Conservation (phyloP, 2,113 vertebrate species). For the Hemichromis elongatus region DNA sequence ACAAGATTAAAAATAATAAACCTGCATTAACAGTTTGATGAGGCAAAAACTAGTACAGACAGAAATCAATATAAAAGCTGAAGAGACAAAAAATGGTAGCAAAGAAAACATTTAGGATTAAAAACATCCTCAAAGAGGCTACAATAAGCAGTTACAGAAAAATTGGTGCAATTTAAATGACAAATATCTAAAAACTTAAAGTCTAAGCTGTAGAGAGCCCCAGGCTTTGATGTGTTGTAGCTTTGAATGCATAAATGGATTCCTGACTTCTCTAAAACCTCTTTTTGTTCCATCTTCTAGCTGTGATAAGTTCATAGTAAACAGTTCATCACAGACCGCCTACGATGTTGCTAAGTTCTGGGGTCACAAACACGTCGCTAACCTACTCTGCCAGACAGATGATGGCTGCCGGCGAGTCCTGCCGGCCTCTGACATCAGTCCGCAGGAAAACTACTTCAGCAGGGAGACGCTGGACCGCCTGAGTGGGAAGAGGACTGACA, state of each 20-base stretch:
- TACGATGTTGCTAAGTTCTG: constrained; percentile 89
- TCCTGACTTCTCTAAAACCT: neutral
- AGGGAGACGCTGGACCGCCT: constrained; percentile 81
- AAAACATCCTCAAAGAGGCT: neutral
- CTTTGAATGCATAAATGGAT: neutral
- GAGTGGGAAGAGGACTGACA: constrained; percentile 82
- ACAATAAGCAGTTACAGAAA: neutral
- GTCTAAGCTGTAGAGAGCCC: neutral
- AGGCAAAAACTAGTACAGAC: neutral
- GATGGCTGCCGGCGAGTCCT: constrained; percentile 50
- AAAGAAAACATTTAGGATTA: neutral
- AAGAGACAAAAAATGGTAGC: neutral
- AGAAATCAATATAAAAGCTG: neutral
- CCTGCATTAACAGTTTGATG: accelerated
- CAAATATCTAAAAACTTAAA: neutral
- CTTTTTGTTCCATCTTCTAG: constrained; percentile 45
- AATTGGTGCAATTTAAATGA: neutral
- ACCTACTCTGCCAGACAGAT: constrained; percentile 70
- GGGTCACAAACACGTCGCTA: constrained; percentile 84
- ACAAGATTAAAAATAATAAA: accelerated
- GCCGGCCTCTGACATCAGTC: constrained; percentile 26
- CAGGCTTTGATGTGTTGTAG: neutral
- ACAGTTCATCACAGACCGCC: constrained; percentile 86
- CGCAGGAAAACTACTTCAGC: constrained; percentile 83
- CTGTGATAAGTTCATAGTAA: constrained; percentile 78